Base-by-base conservation (phyloP, 2,888 invertebrate species). In the Epirrita christyi region DNA sequence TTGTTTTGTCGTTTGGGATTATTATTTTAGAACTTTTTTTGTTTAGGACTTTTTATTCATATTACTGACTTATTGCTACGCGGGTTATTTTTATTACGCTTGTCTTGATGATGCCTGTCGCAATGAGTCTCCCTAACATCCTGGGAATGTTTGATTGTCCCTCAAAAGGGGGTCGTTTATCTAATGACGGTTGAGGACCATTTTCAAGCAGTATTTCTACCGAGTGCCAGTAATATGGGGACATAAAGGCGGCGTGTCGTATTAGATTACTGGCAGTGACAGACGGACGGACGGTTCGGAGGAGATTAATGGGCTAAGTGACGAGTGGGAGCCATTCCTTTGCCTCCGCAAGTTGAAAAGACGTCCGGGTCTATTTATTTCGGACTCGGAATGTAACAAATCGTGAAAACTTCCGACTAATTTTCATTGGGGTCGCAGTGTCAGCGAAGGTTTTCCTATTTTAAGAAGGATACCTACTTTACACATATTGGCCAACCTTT, bases 231-330 rank as follows among this genome's bases (percentile, higher is more conserved):
- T 86, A 87, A 86, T 88, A 83, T 79, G 80, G 86, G 84, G 80
- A 86, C 86, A 88, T 88, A 90, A 91, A 92, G 87, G 81, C 84
- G 81, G 88, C 87, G 87, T 89, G 89, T 88, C 90, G 87, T 88
- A 90, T 91, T 89, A 88, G 89, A 92, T 92, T 92, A 91, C 83
- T 81, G 86, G 78, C 85, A 79, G 83, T 87, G 91, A 88, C 88
- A 85, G 88, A 87, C 86, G 84, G 86, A 86, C 83, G 80, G 86
- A 84, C 87, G 77, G 83, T 83, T 85, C 79, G 78, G 78, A 74
- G 73, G 84, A 89, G 89, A 92, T 90, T 89, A 91, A 91, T 92
- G 90, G 80, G 82, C 86, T 84, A 85, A 88, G 88, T 91, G 90
- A 87, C 83, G 86, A 88, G 89, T 87, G 85, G 88, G 88, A 86